A percentile compares a stretch with the other conserved stretches of the same genome.
phyloP scores from a whole-genome alignment of 2,113 vertebrate genomes.

The Glaucidium brasilianum region DNA sequence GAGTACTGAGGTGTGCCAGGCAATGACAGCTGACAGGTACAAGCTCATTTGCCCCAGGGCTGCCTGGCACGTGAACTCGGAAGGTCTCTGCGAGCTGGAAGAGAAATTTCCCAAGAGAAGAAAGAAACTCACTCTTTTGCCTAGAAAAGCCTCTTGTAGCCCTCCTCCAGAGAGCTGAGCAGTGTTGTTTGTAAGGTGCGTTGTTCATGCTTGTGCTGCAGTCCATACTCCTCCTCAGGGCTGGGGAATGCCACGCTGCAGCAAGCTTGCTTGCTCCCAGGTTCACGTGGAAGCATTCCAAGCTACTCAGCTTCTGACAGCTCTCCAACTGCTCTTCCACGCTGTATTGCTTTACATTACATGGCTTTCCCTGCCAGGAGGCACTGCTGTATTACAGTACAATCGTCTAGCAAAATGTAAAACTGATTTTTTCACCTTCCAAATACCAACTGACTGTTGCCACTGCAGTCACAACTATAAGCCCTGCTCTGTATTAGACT shows the following conservation, averaged over 20 bases:
- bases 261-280: neutral
- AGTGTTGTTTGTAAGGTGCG: rapidly evolving
- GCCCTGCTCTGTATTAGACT: neutral
- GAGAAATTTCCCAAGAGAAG: neutral
- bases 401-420: neutral
- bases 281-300: slow-evolving; percentile 39
- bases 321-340: slow-evolving; percentile 55
- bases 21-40: neutral
- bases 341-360: slow-evolving; percentile 50
- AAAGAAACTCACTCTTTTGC: neutral
- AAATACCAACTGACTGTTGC: slow-evolving; percentile 30
- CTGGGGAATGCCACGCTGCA: slow-evolving; percentile 24
- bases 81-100: neutral
- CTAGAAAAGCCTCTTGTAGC: neutral
- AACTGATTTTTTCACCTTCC: slow-evolving; percentile 33
- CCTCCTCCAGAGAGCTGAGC: neutral
- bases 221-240: neutral
- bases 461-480: neutral
- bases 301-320: slow-evolving; percentile 58
- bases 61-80: neutral
- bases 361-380: slow-evolving; percentile 65
- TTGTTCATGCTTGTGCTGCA: neutral
- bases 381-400: slow-evolving; percentile 65
- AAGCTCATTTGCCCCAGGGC: neutral
- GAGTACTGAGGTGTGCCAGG: neutral